These are phyloP conservation scores for Epistrophe eligans DNA, from an alignment of 2,888 invertebrate genomes.

Conservation along the genomic window DNA sequence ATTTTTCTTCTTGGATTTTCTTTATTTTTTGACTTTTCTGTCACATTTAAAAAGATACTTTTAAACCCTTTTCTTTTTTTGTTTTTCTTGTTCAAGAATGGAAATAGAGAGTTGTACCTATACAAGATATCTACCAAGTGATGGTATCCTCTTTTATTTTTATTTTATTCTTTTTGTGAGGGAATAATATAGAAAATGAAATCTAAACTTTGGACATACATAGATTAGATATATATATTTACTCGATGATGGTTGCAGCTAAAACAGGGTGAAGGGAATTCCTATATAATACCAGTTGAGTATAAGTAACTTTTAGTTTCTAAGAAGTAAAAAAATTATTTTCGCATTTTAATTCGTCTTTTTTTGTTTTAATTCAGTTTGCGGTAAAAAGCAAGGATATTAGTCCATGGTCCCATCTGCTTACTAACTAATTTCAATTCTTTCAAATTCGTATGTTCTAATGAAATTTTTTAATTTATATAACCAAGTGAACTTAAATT, in stretches of 20 bases:
- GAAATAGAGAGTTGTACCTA: conserved; percentile 23
- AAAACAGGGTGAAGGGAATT: not conserved
- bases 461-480: not conserved
- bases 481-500: not conserved
- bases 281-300: not conserved
- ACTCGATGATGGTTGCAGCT: not conserved
- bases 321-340: conserved; percentile 36
- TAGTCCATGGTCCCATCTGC: conserved; percentile 53
- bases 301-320: conserved; percentile 50
- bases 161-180: not conserved
- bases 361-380: not conserved
- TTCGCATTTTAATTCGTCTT: conserved; percentile 11
- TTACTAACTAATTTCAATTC: conserved; percentile 54
- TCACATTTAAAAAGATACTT: conserved; percentile 66
- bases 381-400: not conserved
- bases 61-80: conserved; percentile 8
- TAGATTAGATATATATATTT: conserved; percentile 35
- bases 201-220: not conserved
- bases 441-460: conserved; percentile 57
- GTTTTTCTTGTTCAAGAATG: conserved; percentile 29
- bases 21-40: conserved; percentile 52
- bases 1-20: conserved; percentile 34
- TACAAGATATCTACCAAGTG: conserved; percentile 34
- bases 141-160: not conserved
- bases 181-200: not conserved